Evolutionary conservation across 2,797 vertebrate species (phyloP), one percentile per base, ranked within the genome.

Genomic region (Graptemys geographica): DNA sequence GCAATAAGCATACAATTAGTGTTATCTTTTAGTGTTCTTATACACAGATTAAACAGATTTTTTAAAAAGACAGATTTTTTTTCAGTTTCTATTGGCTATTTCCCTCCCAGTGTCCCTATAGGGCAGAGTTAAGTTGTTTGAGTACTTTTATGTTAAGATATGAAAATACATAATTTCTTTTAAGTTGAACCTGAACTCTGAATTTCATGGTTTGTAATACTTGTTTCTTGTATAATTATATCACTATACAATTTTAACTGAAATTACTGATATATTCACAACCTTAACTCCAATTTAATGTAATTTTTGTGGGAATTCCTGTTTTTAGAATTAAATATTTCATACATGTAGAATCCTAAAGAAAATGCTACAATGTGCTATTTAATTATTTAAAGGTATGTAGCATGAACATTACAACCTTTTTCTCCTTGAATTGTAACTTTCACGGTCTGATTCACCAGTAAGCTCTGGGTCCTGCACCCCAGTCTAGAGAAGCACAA

Each of bases 151-250:
- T 51, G 51, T 51, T 51, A 51, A 51, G 47, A 47, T 47, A 47
- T 47, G 47, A 51, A 51, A 16, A 51, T 51, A 51, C 13, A 15
- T 51, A 51, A 12, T 92, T 90, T 27, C 33, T 81, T 87, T 90
- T 28, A 91, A 88, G 25, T 79, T 88, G 85, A 91, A 80, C 87
- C 86, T 86, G 27, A 76, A 16, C 33, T 56, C 23, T 80, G 79
- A 8, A 90, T 93, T 96, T 96, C 81, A 87, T 89, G 52, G 69
- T 79, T 86, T 90, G 8, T 21, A 86, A 83, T 80, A 25, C 3
- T 82, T 83, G 76, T 86, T 84, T 84, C 72, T 74, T 7, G 59
- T 59, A 65, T 57, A 76, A 81, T 82, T 81, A 56, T 57, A 49
- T 47, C 33, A 21, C 37, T 41, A 41, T 41, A 72, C 12, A 11